These are phyloP conservation scores for Mesorhabditis belari DNA, from an alignment of 2,888 invertebrate genomes.

Conservation along the genomic window DNA sequence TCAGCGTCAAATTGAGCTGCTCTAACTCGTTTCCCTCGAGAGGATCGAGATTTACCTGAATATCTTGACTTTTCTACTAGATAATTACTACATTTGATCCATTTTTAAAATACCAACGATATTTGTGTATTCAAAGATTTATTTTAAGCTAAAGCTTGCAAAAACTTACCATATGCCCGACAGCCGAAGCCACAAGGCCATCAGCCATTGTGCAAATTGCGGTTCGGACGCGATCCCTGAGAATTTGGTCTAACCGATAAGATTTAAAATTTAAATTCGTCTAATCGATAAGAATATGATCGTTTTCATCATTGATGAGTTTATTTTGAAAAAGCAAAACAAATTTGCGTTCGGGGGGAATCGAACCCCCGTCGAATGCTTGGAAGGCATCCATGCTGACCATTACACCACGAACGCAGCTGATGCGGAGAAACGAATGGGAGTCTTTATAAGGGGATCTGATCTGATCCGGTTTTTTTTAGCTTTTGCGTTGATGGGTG, in stretches of 20 bases:
- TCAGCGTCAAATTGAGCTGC: no score
- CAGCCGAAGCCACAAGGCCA: slow-evolving; percentile 59
- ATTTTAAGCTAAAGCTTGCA: no score
- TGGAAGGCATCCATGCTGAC: slow-evolving; percentile 32
- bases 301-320: no score
- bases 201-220: slow-evolving; percentile 60
- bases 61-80: no score
- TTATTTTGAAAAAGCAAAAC: neutral
- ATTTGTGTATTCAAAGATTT: no score
- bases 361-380: slow-evolving; percentile 30
- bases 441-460: neutral
- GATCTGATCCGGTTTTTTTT: no score
- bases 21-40: neutral
- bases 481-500: neutral
- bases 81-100: no score
- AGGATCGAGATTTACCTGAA: neutral
- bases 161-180: slow-evolving; percentile 52
- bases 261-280: no score
- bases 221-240: slow-evolving; percentile 59
- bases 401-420: slow-evolving; percentile 27
- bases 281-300: no score
- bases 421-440: neutral
- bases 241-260: no score
- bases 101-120: no score
- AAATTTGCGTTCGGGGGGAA: slow-evolving; percentile 22